Evolutionary conservation across 2,888 invertebrate genomes (phyloP).

Genomic region (Trileptium ribeirensis): DNA sequence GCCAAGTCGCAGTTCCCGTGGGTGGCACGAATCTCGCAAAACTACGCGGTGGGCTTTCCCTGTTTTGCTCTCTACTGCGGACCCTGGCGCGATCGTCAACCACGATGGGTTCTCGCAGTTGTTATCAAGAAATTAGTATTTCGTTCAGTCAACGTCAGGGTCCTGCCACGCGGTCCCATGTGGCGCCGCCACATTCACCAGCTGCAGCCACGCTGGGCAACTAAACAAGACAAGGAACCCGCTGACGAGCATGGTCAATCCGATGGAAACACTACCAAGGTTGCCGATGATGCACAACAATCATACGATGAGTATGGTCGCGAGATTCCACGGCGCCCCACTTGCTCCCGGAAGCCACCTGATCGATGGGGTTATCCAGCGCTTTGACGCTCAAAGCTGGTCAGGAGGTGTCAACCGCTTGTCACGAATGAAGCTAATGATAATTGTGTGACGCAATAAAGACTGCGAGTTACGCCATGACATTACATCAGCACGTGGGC

Average conservation of each 20-base stretch:
- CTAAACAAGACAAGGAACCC: slow-evolving; percentile 5
- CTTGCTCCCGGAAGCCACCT: not conserved
- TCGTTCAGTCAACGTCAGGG: slow-evolving; percentile 11
- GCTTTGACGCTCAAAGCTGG: too few relatives aligned
- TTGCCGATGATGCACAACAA: not conserved
- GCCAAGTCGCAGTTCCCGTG: not conserved
- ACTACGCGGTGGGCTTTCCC: not conserved
- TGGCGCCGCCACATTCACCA: slow-evolving; percentile 20
- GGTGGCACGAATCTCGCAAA: not conserved
- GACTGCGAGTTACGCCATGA: too few relatives aligned
- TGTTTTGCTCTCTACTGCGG: slow-evolving; percentile 16
- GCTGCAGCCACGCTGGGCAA: slow-evolving; percentile 20
- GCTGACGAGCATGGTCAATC: not conserved
- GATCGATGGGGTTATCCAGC: not conserved
- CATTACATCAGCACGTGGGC: too few relatives aligned
- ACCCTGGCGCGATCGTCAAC: slow-evolving; percentile 14
- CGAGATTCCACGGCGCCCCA: not conserved
- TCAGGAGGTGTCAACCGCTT: not conserved
- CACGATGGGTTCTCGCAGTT: slow-evolving; percentile 23
- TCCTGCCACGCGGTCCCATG: slow-evolving; percentile 19
- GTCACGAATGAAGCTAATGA: too few relatives aligned
- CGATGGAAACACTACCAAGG: not conserved
- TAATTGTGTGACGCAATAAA: too few relatives aligned
- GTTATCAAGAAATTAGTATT: slow-evolving; percentile 17
- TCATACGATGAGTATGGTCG: not conserved